Conservation (phyloP, 2,113 vertebrate genomes). For the Axis porcinus region DNA sequence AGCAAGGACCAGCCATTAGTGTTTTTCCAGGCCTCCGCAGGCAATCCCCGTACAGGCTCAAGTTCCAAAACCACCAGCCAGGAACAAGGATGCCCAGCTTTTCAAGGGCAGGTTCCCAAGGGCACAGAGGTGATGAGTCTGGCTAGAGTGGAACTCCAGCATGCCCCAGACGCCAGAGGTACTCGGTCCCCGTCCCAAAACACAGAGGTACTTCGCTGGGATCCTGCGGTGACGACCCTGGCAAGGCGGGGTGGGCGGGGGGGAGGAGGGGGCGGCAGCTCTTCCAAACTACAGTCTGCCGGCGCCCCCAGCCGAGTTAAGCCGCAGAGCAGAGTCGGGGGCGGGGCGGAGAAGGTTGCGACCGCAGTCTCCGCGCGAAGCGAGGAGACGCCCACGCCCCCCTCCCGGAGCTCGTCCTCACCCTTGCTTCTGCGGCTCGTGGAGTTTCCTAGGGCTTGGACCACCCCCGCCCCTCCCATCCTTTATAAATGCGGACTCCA, state of each 20-base stretch:
- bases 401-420: background rate
- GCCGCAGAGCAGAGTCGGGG: accelerated
- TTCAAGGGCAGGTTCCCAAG: background rate
- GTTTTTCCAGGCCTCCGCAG: background rate
- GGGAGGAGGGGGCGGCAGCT: accelerated
- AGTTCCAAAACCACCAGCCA: background rate
- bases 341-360: background rate
- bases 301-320: accelerated
- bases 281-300: background rate
- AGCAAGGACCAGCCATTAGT: background rate
- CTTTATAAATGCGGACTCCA: accelerated
- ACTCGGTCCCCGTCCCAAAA: background rate
- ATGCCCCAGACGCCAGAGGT: background rate
- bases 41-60: background rate
- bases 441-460: background rate
- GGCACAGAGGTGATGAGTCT: background rate
- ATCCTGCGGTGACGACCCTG: accelerated
- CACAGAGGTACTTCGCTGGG: background rate
- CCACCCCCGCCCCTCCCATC: background rate
- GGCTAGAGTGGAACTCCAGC: background rate
- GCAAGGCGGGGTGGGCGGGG: no score
- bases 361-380: accelerated
- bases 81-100: background rate
- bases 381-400: accelerated
- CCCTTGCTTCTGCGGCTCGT: accelerated